phyloP scores from a whole-genome alignment of 1,140 invertebrate species.

The Yoshiicerus persimilis region DNA sequence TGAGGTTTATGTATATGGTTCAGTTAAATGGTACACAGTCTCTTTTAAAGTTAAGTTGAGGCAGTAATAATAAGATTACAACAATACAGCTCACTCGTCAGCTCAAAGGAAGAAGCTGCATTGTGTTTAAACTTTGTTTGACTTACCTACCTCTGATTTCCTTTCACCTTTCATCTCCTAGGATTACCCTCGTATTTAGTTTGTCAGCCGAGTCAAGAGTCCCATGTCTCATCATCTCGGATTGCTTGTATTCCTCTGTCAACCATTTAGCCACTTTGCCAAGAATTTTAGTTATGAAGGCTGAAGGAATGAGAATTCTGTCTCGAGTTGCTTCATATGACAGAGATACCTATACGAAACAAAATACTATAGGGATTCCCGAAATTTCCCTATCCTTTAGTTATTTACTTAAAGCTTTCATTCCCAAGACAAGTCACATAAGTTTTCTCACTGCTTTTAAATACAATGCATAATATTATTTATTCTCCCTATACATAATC shows the following conservation, averaged over 20 bases:
- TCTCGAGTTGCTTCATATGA: not conserved
- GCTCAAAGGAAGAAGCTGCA: not conserved
- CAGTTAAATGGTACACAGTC: too few species aligned
- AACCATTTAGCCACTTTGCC: not conserved
- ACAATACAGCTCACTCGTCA: not conserved
- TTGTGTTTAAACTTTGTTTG: not conserved
- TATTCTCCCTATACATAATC: too few species aligned
- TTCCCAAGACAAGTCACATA: too few species aligned
- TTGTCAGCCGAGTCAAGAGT: not conserved
- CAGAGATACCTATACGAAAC: not conserved
- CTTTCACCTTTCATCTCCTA: not conserved
- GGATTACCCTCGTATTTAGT: constrained; percentile 1
- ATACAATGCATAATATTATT: too few species aligned
- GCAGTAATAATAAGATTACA: not conserved
- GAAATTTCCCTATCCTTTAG: too few species aligned
- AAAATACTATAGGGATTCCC: too few species aligned
- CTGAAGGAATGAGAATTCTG: not conserved
- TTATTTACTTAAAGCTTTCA: too few species aligned
- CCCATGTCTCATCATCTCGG: not conserved
- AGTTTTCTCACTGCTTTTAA: too few species aligned
- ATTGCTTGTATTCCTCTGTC: not conserved
- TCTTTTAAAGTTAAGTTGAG: not conserved
- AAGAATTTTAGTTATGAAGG: not conserved
- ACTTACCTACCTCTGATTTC: constrained; percentile 23
- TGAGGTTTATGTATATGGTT: not conserved